A percentile compares a stretch with the other conserved stretches of the same genome.
These are phyloP conservation scores for Erynnis tages DNA, from an alignment of 2,888 invertebrate genomes.

Conservation along the genomic window DNA sequence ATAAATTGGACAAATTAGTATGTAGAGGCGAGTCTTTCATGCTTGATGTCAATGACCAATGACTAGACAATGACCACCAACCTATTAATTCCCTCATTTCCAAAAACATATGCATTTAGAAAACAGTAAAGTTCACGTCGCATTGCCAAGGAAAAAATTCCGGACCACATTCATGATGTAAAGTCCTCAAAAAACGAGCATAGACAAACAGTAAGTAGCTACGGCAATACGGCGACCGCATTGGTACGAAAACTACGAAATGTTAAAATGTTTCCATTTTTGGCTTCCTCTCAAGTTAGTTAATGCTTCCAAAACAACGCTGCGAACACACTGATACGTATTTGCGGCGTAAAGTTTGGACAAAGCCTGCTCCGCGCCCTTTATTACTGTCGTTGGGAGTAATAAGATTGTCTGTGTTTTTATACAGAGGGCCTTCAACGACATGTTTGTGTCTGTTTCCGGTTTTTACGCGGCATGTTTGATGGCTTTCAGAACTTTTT, in stretches of 20 bases:
- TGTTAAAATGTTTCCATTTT: slow-evolving; percentile 75
- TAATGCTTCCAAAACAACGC: slow-evolving; percentile 74
- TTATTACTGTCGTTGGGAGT: slow-evolving; percentile 21
- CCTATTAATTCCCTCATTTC: too few relatives aligned
- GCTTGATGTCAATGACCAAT: too few relatives aligned
- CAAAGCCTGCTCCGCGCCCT: slow-evolving; percentile 35
- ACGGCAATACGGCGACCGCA: slow-evolving; percentile 57
- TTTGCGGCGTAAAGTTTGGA: slow-evolving; percentile 37
- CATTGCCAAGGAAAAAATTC: slow-evolving; percentile 21
- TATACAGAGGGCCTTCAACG: not conserved
- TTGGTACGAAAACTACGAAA: slow-evolving; percentile 49
- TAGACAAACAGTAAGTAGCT: slow-evolving; percentile 51
- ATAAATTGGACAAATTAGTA: too few relatives aligned
- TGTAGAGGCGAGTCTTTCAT: too few relatives aligned
- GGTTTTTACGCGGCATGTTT: not conserved
- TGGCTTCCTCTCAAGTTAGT: slow-evolving; percentile 77
- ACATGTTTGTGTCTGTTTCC: not conserved
- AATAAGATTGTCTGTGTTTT: slow-evolving; percentile 16
- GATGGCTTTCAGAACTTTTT: too few relatives aligned
- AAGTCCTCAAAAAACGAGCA: slow-evolving; percentile 22
- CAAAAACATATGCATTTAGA: not conserved
- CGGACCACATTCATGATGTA: slow-evolving; percentile 25
- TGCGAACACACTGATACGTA: slow-evolving; percentile 50
- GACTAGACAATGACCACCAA: too few relatives aligned
- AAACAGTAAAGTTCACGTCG: slow-evolving; percentile 4